Conservation (phyloP, 2,113 vertebrate genomes). For the Caranx melampygus region DNA sequence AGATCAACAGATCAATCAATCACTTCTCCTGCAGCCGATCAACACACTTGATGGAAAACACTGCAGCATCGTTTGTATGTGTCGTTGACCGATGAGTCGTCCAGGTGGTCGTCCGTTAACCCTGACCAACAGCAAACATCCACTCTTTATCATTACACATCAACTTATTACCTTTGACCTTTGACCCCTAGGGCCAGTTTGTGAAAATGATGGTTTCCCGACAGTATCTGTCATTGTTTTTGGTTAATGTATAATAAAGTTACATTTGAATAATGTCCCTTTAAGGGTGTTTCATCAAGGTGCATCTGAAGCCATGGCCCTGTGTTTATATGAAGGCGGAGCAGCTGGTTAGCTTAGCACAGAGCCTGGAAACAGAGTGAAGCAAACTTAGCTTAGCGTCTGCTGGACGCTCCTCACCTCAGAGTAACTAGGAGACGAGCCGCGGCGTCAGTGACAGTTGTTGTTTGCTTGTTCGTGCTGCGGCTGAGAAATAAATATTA, state of each 20-base stretch:
- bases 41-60: not conserved
- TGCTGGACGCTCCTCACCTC: not conserved
- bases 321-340: not conserved
- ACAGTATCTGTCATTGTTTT: no score
- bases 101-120: not conserved
- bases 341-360: not conserved
- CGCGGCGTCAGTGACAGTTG: not conserved
- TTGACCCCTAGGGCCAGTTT: no score
- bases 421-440: not conserved
- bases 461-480: not conserved
- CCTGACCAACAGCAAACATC: not conserved
- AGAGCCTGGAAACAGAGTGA: not conserved
- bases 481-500: conserved; percentile 46
- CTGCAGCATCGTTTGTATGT: not conserved
- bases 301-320: not conserved
- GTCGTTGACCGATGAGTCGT: not conserved
- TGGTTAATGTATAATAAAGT: no score
- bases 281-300: no score
- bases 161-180: no score
- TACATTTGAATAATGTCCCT: no score
- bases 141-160: not conserved
- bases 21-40: not conserved
- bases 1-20: conserved; percentile 1
- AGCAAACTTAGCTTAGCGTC: not conserved
- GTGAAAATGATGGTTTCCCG: no score